These are phyloP conservation scores for Phylloscopus collybita DNA, from an alignment of 2,797 vertebrate species.

Conservation along the genomic window DNA sequence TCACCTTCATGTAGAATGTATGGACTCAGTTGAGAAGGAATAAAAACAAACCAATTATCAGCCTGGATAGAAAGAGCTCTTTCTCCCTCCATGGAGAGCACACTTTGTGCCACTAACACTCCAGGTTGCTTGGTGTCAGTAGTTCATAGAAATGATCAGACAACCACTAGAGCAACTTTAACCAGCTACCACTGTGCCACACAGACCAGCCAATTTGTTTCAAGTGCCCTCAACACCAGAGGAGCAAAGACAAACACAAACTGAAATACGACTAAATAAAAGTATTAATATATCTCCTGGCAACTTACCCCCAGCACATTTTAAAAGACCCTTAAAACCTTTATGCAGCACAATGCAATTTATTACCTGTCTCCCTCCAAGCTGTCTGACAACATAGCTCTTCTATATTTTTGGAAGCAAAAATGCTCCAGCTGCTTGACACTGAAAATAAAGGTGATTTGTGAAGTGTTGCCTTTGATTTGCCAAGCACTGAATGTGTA, in stretches of 20 bases:
- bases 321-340: slow-evolving; percentile 11
- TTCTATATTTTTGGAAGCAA: slow-evolving; percentile 21
- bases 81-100: not conserved
- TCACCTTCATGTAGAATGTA: not conserved
- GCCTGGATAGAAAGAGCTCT: not conserved
- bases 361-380: not conserved
- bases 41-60: not conserved
- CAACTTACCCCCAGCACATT: not conserved
- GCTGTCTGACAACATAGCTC: not conserved
- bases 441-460: slow-evolving; percentile 7
- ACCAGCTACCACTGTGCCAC: not conserved
- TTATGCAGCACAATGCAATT: not conserved
- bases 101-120: not conserved
- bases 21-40: not conserved
- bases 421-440: not conserved
- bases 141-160: not conserved
- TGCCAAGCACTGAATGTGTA: not conserved
- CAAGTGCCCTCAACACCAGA: not conserved
- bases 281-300: slow-evolving; percentile 1
- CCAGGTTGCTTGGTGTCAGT: not conserved
- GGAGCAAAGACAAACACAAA: slow-evolving; percentile 11
- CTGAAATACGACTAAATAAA: not conserved
- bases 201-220: not conserved
- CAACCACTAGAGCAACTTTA: not conserved
- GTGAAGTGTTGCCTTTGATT: not conserved